phyloP scores from a whole-genome alignment of 2,888 invertebrate genomes.

The Acrobeloides nanus region DNA sequence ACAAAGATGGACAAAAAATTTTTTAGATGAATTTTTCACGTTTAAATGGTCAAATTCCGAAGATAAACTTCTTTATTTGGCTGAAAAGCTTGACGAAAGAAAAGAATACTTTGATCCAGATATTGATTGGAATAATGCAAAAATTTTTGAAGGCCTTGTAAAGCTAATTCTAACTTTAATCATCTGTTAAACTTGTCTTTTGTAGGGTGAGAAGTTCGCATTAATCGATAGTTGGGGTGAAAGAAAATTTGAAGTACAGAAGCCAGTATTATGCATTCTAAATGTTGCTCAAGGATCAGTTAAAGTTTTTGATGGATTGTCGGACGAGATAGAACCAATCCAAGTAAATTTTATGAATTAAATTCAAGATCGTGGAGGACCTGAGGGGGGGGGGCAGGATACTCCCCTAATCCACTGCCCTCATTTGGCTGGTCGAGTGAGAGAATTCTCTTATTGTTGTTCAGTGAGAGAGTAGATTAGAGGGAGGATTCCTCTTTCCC shows the following conservation, averaged over 20 bases:
- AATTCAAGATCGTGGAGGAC: no score
- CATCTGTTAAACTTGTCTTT: no score
- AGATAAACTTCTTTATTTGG: slow-evolving; percentile 46
- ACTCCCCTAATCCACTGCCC: no score
- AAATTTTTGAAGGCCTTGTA: no score
- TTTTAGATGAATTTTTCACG: slow-evolving; percentile 37
- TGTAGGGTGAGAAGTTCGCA: slow-evolving; percentile 47
- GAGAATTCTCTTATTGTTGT: no score
- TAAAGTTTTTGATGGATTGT: slow-evolving; percentile 28
- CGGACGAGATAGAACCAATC: slow-evolving; percentile 33
- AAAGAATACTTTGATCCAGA: slow-evolving; percentile 45
- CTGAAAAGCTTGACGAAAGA: slow-evolving; percentile 38
- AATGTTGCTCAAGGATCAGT: slow-evolving; percentile 35
- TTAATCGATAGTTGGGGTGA: slow-evolving; percentile 48
- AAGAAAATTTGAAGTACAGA: slow-evolving; percentile 33
- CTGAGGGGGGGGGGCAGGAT: no score
- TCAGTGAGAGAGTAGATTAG: no score
- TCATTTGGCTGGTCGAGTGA: no score
- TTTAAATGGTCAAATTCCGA: slow-evolving; percentile 42
- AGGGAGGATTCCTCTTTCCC: no score
- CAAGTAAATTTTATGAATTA: no score
- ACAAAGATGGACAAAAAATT: no score
- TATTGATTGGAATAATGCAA: slow-evolving; percentile 44
- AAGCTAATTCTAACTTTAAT: no score
- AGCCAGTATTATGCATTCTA: slow-evolving; percentile 45